Evolutionary conservation across 2,888 invertebrate genomes (phyloP).

Genomic region (Sarcophaga variegata): DNA sequence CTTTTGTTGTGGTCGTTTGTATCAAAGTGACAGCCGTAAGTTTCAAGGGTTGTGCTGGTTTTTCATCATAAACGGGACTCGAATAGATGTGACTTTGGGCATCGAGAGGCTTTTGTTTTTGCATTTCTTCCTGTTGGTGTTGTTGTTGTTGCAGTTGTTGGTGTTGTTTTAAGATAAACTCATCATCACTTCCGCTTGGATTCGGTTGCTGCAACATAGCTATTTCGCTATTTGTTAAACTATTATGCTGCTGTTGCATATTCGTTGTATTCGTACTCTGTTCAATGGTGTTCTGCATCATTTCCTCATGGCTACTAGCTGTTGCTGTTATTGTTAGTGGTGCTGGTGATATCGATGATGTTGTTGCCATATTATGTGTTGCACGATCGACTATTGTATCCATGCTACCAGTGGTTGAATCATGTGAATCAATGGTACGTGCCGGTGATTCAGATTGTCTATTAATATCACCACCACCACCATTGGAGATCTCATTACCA

Average conservation of each 20-base stretch:
- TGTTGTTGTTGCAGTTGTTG: constrained; percentile 62
- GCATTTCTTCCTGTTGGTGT: constrained; percentile 67
- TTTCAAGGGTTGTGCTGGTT: constrained; percentile 74
- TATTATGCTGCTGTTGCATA: constrained; percentile 73
- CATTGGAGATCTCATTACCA: constrained; percentile 68
- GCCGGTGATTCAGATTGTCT: constrained; percentile 80
- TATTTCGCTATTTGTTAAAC: constrained; percentile 80
- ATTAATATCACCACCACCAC: constrained; percentile 62
- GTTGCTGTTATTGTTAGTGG: constrained; percentile 3
- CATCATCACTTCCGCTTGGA: constrained; percentile 68
- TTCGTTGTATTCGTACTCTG: constrained; percentile 78
- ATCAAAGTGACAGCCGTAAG: constrained; percentile 74
- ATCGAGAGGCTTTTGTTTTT: constrained; percentile 73
- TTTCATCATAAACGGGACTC: constrained; percentile 80
- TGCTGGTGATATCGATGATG: not conserved
- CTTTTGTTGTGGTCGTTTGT: constrained; percentile 61
- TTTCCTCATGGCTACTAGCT: constrained; percentile 73
- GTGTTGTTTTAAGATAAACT: constrained; percentile 65
- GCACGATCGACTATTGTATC: constrained; percentile 80
- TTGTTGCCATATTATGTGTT: constrained; percentile 48
- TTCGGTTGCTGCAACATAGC: constrained; percentile 76
- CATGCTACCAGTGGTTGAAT: constrained; percentile 80
- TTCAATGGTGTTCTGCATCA: constrained; percentile 76
- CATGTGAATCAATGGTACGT: constrained; percentile 80
- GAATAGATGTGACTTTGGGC: constrained; percentile 81